Base-by-base conservation (phyloP, 1,140 invertebrate species). In the Mamestra configurata region DNA sequence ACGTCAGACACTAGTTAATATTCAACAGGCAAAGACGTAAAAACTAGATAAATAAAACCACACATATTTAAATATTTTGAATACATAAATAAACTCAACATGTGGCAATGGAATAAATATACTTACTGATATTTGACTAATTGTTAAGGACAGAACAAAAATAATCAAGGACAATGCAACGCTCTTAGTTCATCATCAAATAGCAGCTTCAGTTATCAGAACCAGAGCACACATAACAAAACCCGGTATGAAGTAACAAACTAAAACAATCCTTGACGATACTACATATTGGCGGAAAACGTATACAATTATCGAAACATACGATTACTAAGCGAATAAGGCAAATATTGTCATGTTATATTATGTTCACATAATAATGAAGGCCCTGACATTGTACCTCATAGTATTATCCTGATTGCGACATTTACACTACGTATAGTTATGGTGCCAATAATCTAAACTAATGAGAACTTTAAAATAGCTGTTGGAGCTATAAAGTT, bases 11-110 rank as follows among this genome's bases (percentile, higher is more conserved):
- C 64, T 35, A 13, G 11, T 71, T 53, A 71, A 71, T 53, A 71
- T 71, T 71, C 68, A 71, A 71, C 46, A 35, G 49, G 49, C 46
- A 53, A 53, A 71, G 0, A 49, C 66, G 66, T 46, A 43, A 70
- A 46, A 70, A 70, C 20, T 46, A 46, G 40, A 49, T 70, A 70
- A 70, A 46, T 70, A 49, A 70, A 49, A 49, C 66, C 24, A 46
- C 13, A 70, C 40, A 35, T 51, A 70, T 71, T 71, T 35, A 53
- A 71, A 71, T 49, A 27, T 15, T 22, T 43, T 37, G 61, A 66
- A 66, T 66, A 66, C 11, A 40, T 66, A 40, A 66, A 66, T 43
- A 66, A 18, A 66, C 11, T n/a, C 6, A 57, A 0, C 20, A 7
- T 4, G 10, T 64, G 59, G 35, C 59, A 64, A 18, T 64, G 59